A percentile compares a stretch with the other conserved stretches of the same genome.
Evolutionary conservation across 2,113 vertebrate species (phyloP).

Genomic region (Neofelis nebulosa): DNA sequence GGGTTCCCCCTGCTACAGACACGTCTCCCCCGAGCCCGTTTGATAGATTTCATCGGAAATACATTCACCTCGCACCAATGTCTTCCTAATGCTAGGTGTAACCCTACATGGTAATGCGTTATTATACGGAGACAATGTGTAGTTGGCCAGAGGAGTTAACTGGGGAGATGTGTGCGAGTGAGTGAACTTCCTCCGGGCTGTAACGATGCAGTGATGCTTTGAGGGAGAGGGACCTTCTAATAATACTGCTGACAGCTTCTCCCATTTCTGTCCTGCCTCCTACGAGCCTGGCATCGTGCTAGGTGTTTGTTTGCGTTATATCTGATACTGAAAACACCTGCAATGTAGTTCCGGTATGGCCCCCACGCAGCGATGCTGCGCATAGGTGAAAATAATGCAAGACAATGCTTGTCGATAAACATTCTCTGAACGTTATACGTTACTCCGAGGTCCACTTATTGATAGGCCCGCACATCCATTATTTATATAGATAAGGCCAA

Average conservation of each 20-base stretch:
- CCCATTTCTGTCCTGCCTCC: background rate
- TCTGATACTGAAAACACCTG: background rate
- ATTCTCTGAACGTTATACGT: background rate
- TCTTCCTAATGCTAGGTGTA: background rate
- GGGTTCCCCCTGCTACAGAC: background rate
- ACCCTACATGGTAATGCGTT: background rate
- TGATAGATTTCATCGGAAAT: background rate
- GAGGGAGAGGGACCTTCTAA: background rate
- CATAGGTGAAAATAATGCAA: background rate
- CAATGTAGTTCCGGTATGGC: too few species aligned
- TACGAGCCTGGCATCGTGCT: constrained; percentile 5
- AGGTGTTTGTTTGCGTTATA: rapidly evolving
- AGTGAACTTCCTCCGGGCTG: background rate
- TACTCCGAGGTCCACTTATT: background rate
- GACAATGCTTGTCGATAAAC: background rate
- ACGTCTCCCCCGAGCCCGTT: background rate
- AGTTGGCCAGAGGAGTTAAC: background rate
- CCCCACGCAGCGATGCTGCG: background rate
- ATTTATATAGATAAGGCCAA: constrained; percentile 27
- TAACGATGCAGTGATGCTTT: background rate
- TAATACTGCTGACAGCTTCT: background rate
- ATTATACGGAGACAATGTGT: background rate
- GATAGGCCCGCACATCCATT: background rate
- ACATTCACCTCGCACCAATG: background rate
- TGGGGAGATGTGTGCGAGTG: background rate